Conservation (phyloP, 2,888 invertebrate genomes). For the Laothoe populi region DNA sequence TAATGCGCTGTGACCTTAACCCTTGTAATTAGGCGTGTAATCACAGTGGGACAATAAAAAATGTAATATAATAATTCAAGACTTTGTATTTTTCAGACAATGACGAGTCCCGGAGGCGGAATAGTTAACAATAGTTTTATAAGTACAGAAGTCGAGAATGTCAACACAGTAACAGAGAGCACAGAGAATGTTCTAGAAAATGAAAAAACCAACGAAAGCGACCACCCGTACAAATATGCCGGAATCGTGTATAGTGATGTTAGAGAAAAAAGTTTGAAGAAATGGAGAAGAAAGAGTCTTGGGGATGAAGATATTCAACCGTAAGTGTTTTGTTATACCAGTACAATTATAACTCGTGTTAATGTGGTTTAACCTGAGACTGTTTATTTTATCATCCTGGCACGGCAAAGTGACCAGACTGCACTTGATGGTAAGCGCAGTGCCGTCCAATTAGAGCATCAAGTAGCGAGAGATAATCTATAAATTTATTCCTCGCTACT, state of each 20-base stretch:
- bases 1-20: too few species aligned
- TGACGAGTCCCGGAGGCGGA: not conserved
- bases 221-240: not conserved
- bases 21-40: too few species aligned
- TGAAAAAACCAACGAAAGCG: not conserved
- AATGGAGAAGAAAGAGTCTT: constrained; percentile 1
- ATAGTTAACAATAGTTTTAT: not conserved
- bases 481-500: too few species aligned
- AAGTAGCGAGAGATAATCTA: too few species aligned
- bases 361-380: too few species aligned
- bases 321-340: not conserved
- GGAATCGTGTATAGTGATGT: not conserved
- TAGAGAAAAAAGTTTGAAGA: not conserved
- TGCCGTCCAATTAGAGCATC: too few species aligned
- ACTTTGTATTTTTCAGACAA: not conserved
- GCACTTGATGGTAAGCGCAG: too few species aligned
- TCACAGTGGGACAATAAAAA: too few species aligned
- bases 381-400: too few species aligned
- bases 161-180: not conserved
- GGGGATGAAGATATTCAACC: not conserved
- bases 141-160: not conserved
- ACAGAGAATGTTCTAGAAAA: not conserved
- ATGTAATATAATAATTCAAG: too few species aligned
- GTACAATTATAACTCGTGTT: too few species aligned
- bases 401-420: too few species aligned